Evolutionary conservation across 2,888 invertebrate genomes (phyloP), one percentile per base, ranked within the genome.

Genomic region (Amphimallon solstitiale): DNA sequence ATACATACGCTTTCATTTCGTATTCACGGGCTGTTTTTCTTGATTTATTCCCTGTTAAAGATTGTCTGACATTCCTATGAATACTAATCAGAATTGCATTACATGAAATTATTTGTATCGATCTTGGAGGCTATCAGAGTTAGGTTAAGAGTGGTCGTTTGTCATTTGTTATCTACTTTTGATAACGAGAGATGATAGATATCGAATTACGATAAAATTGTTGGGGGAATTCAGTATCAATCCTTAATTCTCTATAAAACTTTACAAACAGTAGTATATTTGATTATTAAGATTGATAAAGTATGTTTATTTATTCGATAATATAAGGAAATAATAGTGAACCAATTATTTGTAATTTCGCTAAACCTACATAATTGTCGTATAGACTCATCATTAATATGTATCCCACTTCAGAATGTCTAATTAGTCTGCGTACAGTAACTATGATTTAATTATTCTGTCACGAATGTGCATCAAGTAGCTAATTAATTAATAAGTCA

Each of bases 21-120:
- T 35, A 29, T 15, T 45, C 23, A 19, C 29, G 29, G 12, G 34
- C 45, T 37, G 59, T 62, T 19, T 15, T 37, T 29, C 34, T 60
- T 69, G 69, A 69, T 69, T 69, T 67, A 67, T 67, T 63, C 63
- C 52, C 56, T 34, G 67, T 46, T 54, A 63, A 63, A 61, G 54
- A 65, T 63, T 61, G 68, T 61, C 61, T 59, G 60, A 48, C 63
- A 68, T 68, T 63, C 70, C 70, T 59, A 68, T 66, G 68, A 66
- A 70, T 66, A 65, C 69, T 65, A 68, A 69, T 63, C 61, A 49
- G 48, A 63, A 14, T 37, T 35, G 52, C 15, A 37, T 37, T 9
- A 35, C 35, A 52, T 35, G 14, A 60, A 60, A 37, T 52, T 10
- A 52, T 17, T 52, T 52, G 9, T 35, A 52, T 15, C 52, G 37